Percentiles rank a stretch among this genome's conserved stretches.
These are phyloP conservation scores for Meteorus colon DNA, from an alignment of 2,888 invertebrate species.

Conservation along the genomic window DNA sequence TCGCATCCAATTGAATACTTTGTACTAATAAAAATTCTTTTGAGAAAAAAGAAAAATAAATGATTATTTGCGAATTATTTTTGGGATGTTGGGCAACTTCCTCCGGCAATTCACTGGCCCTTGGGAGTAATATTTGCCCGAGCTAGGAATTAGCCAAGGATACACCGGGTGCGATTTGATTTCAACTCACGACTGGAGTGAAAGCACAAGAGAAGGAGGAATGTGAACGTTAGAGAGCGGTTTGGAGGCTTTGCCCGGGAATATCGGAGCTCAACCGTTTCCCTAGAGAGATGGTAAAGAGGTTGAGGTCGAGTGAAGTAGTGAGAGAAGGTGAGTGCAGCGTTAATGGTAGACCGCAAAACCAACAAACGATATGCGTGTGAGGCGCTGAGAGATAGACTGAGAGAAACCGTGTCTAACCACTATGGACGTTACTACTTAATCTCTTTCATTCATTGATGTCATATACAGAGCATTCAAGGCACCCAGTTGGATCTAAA, in stretches of 20 bases:
- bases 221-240: conserved; percentile 46
- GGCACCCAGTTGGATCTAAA: background rate
- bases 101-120: conserved; percentile 37
- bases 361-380: conserved; percentile 68
- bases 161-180: conserved; percentile 51
- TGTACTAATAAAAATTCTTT: background rate
- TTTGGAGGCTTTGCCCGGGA: conserved; percentile 51
- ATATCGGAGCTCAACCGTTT: conserved; percentile 54
- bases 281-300: conserved; percentile 56
- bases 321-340: conserved; percentile 56
- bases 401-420: conserved; percentile 37
- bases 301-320: conserved; percentile 57
- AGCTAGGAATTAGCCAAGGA: conserved; percentile 40
- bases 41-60: background rate
- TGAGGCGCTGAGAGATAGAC: conserved; percentile 40
- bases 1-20: background rate
- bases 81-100: conserved; percentile 28
- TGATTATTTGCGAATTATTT: conserved; percentile 21
- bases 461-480: conserved; percentile 3
- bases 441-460: conserved; percentile 19
- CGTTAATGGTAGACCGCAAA: conserved; percentile 69
- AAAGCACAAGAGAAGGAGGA: conserved; percentile 46
- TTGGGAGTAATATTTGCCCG: conserved; percentile 41
- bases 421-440: conserved; percentile 44
- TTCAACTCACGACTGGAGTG: conserved; percentile 42